Base-by-base conservation (phyloP, 92 coral and sea anemone species). In the Zoanthus solanderi region DNA sequence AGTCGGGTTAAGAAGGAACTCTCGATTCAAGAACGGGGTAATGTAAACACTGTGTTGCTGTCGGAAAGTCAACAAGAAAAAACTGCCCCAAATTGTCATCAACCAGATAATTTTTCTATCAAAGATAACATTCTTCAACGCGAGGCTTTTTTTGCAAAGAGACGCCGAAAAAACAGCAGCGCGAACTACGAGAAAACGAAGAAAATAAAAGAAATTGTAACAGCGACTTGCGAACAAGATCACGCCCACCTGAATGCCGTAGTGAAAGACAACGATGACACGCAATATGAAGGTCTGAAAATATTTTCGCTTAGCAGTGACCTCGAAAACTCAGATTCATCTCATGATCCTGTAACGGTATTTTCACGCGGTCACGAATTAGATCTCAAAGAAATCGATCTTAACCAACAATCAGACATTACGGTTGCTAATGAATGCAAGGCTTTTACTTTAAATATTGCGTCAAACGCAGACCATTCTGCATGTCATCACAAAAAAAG, bases 121-220 rank as follows among this genome's bases (percentile, higher is more conserved):
- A 67, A 69, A 57, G 71, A 50, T 17, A 67, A 63, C 32, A 29
- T 44, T 4, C 5, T 58, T 30, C 37, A 63, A 47, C 28, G 63
- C 6, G 45, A 84, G 5, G 45, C 63, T 16, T 84, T 67, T 72
- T 71, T 16, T 18, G 47, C 68, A 15, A 76, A 73, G 72, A 88
- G 92, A 71, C 72, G 90, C 6, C 79, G 83, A 89, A 88, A 86
- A 5, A 82, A 78, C 10, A 84, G 87, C 56, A 50, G 31, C 29
- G 54, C 44, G 18, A 78, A 73, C 52, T 75, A 78, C 14, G 31
- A 32, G 32, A 66, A 58, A 9, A 87, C 78, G 5, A 86, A 78
- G 63, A 88, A 80, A 18, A 48, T 81, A 65, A 81, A 47, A 47
- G 85, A 81, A 9, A 30, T 69, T 53, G 52, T 31, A 28, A 81